These are phyloP conservation scores for Hydra vulgaris DNA, from an alignment of 30 jellyfish, hydroid and myxozoan species.

Conservation along the genomic window DNA sequence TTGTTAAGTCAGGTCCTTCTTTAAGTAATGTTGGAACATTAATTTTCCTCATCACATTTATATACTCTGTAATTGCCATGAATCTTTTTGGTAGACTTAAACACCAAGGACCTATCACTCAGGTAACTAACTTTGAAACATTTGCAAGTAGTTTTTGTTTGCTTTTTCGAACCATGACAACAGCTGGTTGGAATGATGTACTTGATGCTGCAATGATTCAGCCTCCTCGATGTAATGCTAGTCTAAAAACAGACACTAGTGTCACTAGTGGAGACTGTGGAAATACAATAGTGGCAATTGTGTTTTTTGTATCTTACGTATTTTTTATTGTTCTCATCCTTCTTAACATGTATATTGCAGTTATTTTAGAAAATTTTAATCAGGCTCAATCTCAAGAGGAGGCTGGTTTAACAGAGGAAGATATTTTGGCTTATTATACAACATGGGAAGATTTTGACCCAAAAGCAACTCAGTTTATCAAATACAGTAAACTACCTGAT, in stretches of 20 bases:
- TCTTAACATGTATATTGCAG: slow-evolving; percentile 97
- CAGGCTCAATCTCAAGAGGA: slow-evolving; percentile 97
- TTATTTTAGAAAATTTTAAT: slow-evolving; percentile 83
- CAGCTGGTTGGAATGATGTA: slow-evolving; percentile 99
- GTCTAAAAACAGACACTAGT: slow-evolving; percentile 61
- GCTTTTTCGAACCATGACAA: slow-evolving; percentile 83
- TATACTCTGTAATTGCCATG: slow-evolving; percentile 92
- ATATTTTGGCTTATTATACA: slow-evolving; percentile 84
- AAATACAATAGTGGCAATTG: slow-evolving; percentile 41
- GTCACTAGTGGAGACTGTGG: slow-evolving; percentile 52
- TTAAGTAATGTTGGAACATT: slow-evolving; percentile 83
- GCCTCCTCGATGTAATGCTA: slow-evolving; percentile 76
- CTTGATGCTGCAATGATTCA: slow-evolving; percentile 83
- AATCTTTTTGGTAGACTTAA: slow-evolving; percentile 54
- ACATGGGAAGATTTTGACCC: slow-evolving; percentile 96
- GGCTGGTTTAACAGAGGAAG: slow-evolving; percentile 98
- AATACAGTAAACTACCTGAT: slow-evolving; percentile 81
- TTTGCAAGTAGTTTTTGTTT: slow-evolving; percentile 95
- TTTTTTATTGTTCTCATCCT: slow-evolving; percentile 71
- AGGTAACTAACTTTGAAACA: slow-evolving; percentile 74
- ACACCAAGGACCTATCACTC: slow-evolving; percentile 74
- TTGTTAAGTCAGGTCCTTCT: slow-evolving; percentile 96
- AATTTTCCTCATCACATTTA: slow-evolving; percentile 71
- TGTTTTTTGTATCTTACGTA: slow-evolving; percentile 67
- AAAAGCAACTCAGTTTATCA: slow-evolving; percentile 93